Evolutionary conservation across 35 echinoderm and acorn worm genomes (phyloP).

Genomic region (Heliocidaris tuberculata): DNA sequence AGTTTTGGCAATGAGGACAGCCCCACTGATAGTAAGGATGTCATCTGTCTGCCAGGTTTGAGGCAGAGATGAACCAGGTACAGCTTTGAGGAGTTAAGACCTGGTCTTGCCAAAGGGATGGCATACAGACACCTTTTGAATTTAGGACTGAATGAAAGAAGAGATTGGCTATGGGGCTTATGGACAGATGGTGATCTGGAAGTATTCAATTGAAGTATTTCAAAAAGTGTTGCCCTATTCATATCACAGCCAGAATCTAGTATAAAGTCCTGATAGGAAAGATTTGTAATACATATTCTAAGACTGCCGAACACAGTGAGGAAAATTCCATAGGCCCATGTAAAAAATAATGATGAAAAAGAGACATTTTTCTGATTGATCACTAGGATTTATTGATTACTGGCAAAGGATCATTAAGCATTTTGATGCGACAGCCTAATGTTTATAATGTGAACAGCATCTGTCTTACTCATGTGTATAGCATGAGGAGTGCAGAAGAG

Average conservation of each 20-base stretch:
- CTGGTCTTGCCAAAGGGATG: neutral
- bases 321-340: no score
- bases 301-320: no score
- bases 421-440: no score
- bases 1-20: neutral
- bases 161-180: neutral
- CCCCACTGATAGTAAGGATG: neutral
- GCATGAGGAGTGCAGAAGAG: neutral
- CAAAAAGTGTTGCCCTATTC: neutral
- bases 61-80: neutral
- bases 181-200: neutral
- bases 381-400: no score
- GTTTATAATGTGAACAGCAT: neutral
- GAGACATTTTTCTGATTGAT: neutral
- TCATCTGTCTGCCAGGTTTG: neutral
- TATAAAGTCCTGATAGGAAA: no score
- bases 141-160: neutral
- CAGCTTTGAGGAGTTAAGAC: neutral
- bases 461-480: neutral
- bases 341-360: neutral
- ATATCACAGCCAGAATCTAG: neutral
- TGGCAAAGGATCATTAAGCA: no score
- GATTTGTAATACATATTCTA: no score
- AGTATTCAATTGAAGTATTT: neutral
- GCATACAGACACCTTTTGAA: neutral